Conservation (phyloP, 2,113 vertebrate genomes). For the Sprattus sprattus region DNA sequence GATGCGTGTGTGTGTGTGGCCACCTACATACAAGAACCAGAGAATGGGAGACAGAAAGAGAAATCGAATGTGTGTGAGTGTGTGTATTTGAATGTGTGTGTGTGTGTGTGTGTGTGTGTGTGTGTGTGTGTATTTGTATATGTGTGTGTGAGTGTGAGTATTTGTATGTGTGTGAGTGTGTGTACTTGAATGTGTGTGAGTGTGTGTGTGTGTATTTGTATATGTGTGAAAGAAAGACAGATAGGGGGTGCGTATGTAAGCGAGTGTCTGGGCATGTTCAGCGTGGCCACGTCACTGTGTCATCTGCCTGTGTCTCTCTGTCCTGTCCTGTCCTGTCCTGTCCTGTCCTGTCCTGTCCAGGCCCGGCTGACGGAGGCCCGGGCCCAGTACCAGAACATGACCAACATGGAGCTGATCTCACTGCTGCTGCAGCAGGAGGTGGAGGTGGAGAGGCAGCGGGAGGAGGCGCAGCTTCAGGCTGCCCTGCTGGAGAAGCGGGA, state of each 20-base stretch:
- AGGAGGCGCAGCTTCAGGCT: conserved; percentile 61
- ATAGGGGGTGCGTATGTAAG: not conserved
- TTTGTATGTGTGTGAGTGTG: too few species aligned
- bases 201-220: not conserved
- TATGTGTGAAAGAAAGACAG: not conserved
- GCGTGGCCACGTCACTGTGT: not conserved
- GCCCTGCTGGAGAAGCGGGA: conserved; percentile 70
- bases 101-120: too few species aligned
- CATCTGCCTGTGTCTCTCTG: not conserved
- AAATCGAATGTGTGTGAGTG: too few species aligned
- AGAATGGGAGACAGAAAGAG: too few species aligned
- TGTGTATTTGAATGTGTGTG: too few species aligned
- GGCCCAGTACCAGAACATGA: conserved; percentile 86
- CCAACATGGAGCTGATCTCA: conserved; percentile 91
- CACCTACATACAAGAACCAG: too few species aligned
- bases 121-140: not conserved
- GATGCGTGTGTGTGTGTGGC: too few species aligned
- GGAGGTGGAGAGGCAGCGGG: conserved; percentile 82
- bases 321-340: conserved; percentile 23
- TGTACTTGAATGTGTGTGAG: too few species aligned
- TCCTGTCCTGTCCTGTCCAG: conserved; percentile 39
- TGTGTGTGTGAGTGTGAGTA: not conserved
- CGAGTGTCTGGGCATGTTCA: not conserved
- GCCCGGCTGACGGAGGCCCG: conserved; percentile 65
- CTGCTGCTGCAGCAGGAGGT: conserved; percentile 86